Evolutionary conservation across 2,113 vertebrate species (phyloP).

Genomic region (Amblyornis subalaris): DNA sequence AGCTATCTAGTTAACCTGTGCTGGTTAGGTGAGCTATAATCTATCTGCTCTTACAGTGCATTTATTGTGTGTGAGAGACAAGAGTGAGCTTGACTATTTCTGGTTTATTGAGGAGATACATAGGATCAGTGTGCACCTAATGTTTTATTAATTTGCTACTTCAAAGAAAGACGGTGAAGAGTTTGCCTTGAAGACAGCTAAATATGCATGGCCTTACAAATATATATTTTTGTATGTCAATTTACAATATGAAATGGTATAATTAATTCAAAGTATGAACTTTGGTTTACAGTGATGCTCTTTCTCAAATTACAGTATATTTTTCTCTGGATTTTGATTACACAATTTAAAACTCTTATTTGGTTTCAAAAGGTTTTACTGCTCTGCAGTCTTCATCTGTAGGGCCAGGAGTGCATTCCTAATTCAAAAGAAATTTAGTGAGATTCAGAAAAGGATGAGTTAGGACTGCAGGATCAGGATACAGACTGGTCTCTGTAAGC

Average conservation of each 20-base stretch:
- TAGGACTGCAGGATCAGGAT: neutral
- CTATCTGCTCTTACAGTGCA: neutral
- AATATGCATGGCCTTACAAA: neutral
- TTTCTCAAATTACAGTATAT: neutral
- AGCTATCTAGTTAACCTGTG: conserved; percentile 55
- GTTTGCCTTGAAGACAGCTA: conserved; percentile 36
- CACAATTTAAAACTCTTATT: neutral
- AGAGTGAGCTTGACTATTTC: conserved; percentile 54
- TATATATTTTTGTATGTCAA: neutral
- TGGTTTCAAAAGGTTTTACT: neutral
- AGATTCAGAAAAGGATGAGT: neutral
- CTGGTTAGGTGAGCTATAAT: conserved; percentile 62
- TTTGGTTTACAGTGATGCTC: neutral
- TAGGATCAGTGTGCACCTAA: conserved; percentile 46
- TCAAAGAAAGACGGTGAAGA: conserved; percentile 9
- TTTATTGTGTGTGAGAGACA: conserved; percentile 44
- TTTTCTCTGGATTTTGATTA: neutral
- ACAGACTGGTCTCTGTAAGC: neutral
- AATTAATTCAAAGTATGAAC: neutral
- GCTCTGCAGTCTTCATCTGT: accelerated
- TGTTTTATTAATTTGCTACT: conserved; percentile 49
- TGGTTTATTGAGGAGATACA: conserved; percentile 56
- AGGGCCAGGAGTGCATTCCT: neutral
- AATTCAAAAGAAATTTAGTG: neutral
- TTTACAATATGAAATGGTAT: neutral